These are phyloP conservation scores for Oreochromis mossambicus DNA, from an alignment of 2,797 vertebrate species.

Conservation along the genomic window DNA sequence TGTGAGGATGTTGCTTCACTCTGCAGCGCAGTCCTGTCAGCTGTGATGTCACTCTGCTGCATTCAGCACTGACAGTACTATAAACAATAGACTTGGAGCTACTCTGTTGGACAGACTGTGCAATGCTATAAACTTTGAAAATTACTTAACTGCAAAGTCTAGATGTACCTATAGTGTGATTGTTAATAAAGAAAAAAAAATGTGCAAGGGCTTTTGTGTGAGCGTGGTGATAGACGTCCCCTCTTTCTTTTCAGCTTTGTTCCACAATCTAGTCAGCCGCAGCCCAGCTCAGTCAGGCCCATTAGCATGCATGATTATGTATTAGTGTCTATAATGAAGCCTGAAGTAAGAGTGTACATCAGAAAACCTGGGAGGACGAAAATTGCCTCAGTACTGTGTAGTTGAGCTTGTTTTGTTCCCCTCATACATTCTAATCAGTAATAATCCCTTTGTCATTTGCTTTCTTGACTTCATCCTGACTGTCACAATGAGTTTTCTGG, in stretches of 20 bases:
- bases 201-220: neutral
- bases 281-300: constrained; percentile 46
- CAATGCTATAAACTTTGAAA: neutral
- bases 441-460: constrained; percentile 69
- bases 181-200: neutral
- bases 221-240: neutral
- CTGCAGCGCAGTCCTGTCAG: neutral
- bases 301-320: constrained; percentile 79
- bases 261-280: constrained; percentile 47
- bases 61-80: neutral
- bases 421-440: constrained; percentile 68
- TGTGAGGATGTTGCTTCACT: neutral
- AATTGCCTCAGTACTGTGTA: constrained; percentile 67
- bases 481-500: constrained; percentile 52
- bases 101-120: neutral
- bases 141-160: neutral
- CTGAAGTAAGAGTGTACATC: constrained; percentile 71
- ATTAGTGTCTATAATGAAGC: constrained; percentile 75
- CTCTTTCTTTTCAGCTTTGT: constrained; percentile 27
- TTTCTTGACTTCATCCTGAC: constrained; percentile 54
- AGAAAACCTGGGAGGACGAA: constrained; percentile 62
- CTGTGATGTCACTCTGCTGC: neutral
- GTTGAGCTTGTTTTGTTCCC: constrained; percentile 63
- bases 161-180: neutral
- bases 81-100: neutral